phyloP scores from a whole-genome alignment of 2,113 vertebrate species.

The Vanacampus margaritifer region DNA sequence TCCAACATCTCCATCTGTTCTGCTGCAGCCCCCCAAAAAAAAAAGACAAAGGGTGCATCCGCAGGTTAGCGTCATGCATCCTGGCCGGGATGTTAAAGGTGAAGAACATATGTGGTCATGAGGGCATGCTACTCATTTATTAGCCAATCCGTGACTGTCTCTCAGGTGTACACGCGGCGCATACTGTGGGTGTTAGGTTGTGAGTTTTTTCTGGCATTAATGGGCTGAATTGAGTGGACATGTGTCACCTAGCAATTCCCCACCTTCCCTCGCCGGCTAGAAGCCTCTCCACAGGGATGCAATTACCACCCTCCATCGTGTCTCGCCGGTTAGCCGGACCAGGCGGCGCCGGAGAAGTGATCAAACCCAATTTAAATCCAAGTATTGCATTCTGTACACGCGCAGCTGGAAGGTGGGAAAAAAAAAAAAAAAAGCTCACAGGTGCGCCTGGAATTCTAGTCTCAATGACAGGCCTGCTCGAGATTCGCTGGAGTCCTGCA shows the following conservation, averaged over 20 bases:
- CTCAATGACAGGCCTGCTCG: slow-evolving; percentile 44
- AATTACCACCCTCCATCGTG: slow-evolving; percentile 67
- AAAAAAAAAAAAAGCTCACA: slow-evolving; percentile 34
- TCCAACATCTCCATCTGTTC: slow-evolving; percentile 71
- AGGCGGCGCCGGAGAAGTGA: slow-evolving; percentile 66
- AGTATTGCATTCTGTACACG: slow-evolving; percentile 63
- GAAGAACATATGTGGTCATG: slow-evolving; percentile 46
- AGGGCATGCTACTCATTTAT: slow-evolving; percentile 33
- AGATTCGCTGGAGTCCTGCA: slow-evolving; percentile 38
- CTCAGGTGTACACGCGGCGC: not conserved
- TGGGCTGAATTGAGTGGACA: slow-evolving; percentile 30
- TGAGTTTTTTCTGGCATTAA: slow-evolving; percentile 34
- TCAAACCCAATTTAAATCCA: slow-evolving; percentile 72
- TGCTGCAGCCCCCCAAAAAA: slow-evolving; percentile 23
- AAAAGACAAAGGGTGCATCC: slow-evolving; percentile 62
- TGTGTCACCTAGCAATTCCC: slow-evolving; percentile 46
- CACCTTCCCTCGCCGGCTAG: slow-evolving; percentile 48
- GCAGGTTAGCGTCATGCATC: slow-evolving; percentile 58
- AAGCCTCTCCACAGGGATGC: slow-evolving; percentile 62
- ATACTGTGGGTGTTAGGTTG: slow-evolving; percentile 2
- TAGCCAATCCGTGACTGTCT: slow-evolving; percentile 43
- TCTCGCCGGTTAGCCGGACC: slow-evolving; percentile 57
- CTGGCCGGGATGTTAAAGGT: slow-evolving; percentile 52
- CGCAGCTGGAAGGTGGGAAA: not conserved
- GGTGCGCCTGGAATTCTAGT: slow-evolving; percentile 21